Evolutionary conservation across 2,888 invertebrate species (phyloP), one percentile per base, ranked within the genome.

Genomic region (Apoderus coryli): DNA sequence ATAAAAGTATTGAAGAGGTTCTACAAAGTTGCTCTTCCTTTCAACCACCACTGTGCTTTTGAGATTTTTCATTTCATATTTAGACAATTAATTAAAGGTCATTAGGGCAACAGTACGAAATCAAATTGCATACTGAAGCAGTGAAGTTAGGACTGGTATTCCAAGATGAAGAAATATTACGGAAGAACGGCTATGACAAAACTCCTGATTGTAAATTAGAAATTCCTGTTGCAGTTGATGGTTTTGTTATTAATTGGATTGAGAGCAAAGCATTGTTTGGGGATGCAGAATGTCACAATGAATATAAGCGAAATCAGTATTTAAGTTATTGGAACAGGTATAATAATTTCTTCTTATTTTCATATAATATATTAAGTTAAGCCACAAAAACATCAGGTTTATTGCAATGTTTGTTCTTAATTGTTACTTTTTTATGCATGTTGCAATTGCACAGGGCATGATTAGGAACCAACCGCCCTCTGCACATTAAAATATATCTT

Each of bases 251-350:
- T 1, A 85, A 90, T 54, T 93, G 93, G 93, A 85, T 93, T 36
- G 93, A 93, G 59, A 90, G 92, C 46, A 93, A 93, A 61, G 93
- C 92, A 1, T 67, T 82, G n/a, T 93, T 93, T 65, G 92, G 85
- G 3, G 85, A 86, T 59, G 67, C 72, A 40, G 74, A 76, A 44
- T 72, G 76, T 32, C 92, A 93, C 57, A 67, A 71, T 25, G 73
- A 68, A 7, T 86, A 90, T 56, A 64, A 84, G 30, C 76, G 76
- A 45, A 80, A 85, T 42, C 92, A 93, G 53, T 74, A 84, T 45
- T 65, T 72, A 41, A 84, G 88, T 54, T 93, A 93, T 49, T 84
- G 81, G 76, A 92, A 90, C 54, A 75, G 71, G 64, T 71, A 45
- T 41, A 34, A 25, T 15, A 6, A 10, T 23, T 23, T 19, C 7